Evolutionary conservation across 2,797 vertebrate genomes (phyloP).

Genomic region (Poeciliopsis gracilis): DNA sequence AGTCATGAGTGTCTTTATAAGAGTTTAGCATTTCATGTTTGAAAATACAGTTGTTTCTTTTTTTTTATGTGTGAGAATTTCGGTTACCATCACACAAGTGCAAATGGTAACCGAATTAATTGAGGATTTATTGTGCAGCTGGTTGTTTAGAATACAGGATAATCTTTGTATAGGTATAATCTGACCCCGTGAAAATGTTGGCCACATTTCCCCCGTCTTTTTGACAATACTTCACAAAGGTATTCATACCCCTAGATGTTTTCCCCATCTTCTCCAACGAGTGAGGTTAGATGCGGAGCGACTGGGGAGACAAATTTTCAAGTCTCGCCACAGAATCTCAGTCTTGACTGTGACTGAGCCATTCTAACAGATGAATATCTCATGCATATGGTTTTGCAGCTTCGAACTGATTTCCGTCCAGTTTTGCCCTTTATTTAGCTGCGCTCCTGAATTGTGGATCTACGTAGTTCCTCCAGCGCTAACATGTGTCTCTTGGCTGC

Average conservation of each 20-base stretch:
- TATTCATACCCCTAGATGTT: not conserved
- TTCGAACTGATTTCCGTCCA: not conserved
- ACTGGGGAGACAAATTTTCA: not conserved
- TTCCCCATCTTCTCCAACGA: not conserved
- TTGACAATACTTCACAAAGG: not conserved
- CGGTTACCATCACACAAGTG: constrained; percentile 25
- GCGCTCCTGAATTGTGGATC: not conserved
- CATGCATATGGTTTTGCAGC: not conserved
- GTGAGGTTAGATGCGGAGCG: not conserved
- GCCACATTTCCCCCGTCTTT: not conserved
- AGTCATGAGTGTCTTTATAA: constrained; percentile 62
- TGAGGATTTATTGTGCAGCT: not conserved
- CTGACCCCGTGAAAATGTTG: not conserved
- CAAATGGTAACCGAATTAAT: not conserved
- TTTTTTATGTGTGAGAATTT: constrained; percentile 62
- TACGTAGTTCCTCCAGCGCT: not conserved
- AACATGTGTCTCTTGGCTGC: not conserved
- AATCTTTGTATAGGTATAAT: not conserved
- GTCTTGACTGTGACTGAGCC: not conserved
- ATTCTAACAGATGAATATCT: not conserved
- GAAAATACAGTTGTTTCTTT: constrained; percentile 62
- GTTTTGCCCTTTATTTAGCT: not conserved
- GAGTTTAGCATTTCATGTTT: constrained; percentile 71
- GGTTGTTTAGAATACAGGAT: not conserved
- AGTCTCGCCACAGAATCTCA: too few relatives aligned